Evolutionary conservation across 2,888 invertebrate genomes (phyloP), one percentile per base, ranked within the genome.

Genomic region (Drosophila algonquin): DNA sequence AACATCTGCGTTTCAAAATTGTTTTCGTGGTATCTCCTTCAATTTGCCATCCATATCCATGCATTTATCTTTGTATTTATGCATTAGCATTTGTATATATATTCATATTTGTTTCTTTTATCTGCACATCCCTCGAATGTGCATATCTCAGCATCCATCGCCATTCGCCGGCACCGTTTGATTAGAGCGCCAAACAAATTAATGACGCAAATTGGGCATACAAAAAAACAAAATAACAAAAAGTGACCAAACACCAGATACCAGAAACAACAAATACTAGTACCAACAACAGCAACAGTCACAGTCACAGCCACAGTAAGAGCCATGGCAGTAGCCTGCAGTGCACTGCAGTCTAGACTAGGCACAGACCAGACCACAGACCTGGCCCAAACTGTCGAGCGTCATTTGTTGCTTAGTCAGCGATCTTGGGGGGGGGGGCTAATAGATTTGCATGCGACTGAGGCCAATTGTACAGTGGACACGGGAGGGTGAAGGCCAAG

Each of bases 171-270:
- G 47, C 54, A 35, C 46, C 52, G 57, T 57, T 68, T 63, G 67
- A 67, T 63, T 40, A 54, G 51, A 57, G 30, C 45, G 30, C 63
- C 67, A 63, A 78, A 61, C 73, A 80, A 75, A 80, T 80, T 77
- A 83, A 78, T 65, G 73, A 59, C 78, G 73, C 79, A 81, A 84
- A 81, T 81, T 84, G 70, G 68, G 63, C 64, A 74, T 69, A 62
- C 59, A 51, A 51, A 58, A 44, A 69, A 44, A 58, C 63, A 55
- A 52, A 63, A 68, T 40, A 44, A 64, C 45, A 44, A 67, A 46
- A 60, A 67, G 51, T n/a, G 40, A 21, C 56, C 30, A 55, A 35
- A 53, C 30, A 30, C 44, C 27, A 54, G 24, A 24, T 35, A 56
- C 27, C 58, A 54, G 50, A 61, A 27, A 44, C 57, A 57, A 68